phyloP scores from a whole-genome alignment of 2,888 invertebrate genomes.

The Eupithecia subfuscata region DNA sequence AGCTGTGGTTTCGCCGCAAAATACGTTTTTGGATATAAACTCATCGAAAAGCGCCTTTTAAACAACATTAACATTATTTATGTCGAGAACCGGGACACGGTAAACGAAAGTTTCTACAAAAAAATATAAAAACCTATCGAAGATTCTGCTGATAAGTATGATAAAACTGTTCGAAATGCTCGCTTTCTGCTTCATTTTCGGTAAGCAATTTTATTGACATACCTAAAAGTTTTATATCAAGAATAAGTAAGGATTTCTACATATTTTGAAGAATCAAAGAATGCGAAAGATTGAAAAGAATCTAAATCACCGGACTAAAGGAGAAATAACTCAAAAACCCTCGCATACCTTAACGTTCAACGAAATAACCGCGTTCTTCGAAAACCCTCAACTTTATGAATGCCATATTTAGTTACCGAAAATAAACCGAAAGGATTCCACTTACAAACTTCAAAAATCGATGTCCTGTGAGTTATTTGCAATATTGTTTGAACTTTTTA shows the following conservation, averaged over 20 bases:
- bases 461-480: slow-evolving; percentile 17
- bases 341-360: slow-evolving; percentile 21
- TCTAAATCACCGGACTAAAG: not conserved
- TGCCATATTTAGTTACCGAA: slow-evolving; percentile 34
- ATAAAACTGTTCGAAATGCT: not conserved
- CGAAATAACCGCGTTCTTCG: slow-evolving; percentile 30
- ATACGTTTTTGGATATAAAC: slow-evolving; percentile 76
- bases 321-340: slow-evolving; percentile 16
- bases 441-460: slow-evolving; percentile 29
- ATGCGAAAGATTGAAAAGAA: slow-evolving; percentile 11
- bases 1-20: slow-evolving; percentile 60
- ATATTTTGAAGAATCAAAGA: not conserved
- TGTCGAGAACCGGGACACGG: slow-evolving; percentile 47
- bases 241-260: not conserved
- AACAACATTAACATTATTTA: slow-evolving; percentile 78
- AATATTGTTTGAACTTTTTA: slow-evolving; percentile 16
- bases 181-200: not conserved
- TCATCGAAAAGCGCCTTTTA: slow-evolving; percentile 78
- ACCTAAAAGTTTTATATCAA: not conserved
- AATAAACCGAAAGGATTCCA: slow-evolving; percentile 25
- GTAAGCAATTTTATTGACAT: not conserved
- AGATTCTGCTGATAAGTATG: not conserved
- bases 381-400: slow-evolving; percentile 36
- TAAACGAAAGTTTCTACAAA: slow-evolving; percentile 32
- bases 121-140: slow-evolving; percentile 12